Conservation (phyloP, 2,797 vertebrate genomes). For the Rhinella marina region DNA sequence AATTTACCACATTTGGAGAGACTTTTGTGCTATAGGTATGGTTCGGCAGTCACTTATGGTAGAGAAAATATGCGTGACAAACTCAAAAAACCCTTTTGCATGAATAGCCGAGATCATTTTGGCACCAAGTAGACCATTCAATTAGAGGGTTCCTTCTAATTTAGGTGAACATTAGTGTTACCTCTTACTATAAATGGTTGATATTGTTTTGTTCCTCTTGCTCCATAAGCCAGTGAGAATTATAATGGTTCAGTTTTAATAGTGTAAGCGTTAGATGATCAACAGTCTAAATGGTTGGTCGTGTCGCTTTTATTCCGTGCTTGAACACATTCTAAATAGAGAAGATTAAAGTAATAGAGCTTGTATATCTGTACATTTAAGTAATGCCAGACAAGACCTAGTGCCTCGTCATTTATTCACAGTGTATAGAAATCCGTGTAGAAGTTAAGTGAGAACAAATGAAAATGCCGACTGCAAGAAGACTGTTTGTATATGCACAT, state of each 20-base stretch:
- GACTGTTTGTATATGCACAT: slow-evolving; percentile 59
- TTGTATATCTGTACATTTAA: slow-evolving; percentile 39
- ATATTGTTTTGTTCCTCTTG: neutral
- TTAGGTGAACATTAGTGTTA: neutral
- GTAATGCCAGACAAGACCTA: slow-evolving; percentile 48
- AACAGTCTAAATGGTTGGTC: slow-evolving; percentile 9
- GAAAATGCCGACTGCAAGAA: slow-evolving; percentile 52
- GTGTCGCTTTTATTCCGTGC: slow-evolving; percentile 26
- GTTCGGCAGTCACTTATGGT: no score
- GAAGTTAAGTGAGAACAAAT: slow-evolving; percentile 59
- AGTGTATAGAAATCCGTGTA: slow-evolving; percentile 39
- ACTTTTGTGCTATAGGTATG: no score
- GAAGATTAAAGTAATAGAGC: slow-evolving; percentile 41
- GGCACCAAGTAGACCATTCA: neutral
- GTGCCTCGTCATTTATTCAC: slow-evolving; percentile 41
- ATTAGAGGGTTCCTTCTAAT: neutral
- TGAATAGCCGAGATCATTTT: neutral
- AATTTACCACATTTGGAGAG: no score
- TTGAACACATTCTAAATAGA: slow-evolving; percentile 43
- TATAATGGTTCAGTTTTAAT: neutral
- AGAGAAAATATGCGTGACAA: no score
- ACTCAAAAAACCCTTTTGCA: neutral
- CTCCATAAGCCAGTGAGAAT: neutral
- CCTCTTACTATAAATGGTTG: neutral
- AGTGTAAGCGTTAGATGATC: slow-evolving; percentile 17